Evolutionary conservation across 1,140 invertebrate genomes (phyloP).

Genomic region (Drosophila bifasciata): DNA sequence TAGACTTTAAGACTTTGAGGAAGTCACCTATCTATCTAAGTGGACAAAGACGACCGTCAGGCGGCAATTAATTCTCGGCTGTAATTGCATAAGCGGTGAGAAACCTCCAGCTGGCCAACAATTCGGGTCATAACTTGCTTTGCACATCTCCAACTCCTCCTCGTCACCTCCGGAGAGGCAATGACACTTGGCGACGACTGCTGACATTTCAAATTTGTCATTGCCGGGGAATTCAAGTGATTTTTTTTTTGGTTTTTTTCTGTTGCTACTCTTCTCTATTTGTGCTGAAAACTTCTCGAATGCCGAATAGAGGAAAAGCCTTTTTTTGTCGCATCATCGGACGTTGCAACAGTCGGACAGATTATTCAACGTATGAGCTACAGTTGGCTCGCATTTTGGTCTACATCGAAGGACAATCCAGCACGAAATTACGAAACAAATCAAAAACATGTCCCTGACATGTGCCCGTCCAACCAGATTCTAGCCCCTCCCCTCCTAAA

Average conservation of each 20-base stretch:
- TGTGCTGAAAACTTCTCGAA: conserved; percentile 10
- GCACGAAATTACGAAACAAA: neutral
- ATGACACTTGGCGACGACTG: conserved; percentile 71
- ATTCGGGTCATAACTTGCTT: conserved; percentile 77
- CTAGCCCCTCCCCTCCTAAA: conserved; percentile 8
- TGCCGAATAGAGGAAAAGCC: conserved; percentile 38
- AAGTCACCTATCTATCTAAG: conserved; percentile 42
- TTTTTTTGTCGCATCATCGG: conserved; percentile 50
- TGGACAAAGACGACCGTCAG: conserved; percentile 25
- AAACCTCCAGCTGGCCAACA: conserved; percentile 52
- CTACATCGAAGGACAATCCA: conserved; percentile 27
- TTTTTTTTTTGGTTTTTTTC: conserved; percentile 25
- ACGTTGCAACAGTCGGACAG: conserved; percentile 32
- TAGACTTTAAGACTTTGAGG: conserved; percentile 16
- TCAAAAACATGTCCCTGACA: conserved; percentile 11
- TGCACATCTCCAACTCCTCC: conserved; percentile 34
- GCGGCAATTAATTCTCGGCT: conserved; percentile 60
- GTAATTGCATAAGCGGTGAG: conserved; percentile 61
- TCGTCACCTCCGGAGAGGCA: conserved; percentile 45
- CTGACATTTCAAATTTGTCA: conserved; percentile 75
- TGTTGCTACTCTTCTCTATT: conserved; percentile 9
- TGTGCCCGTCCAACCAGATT: conserved; percentile 23
- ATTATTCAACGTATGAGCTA: conserved; percentile 27
- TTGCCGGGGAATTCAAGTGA: conserved; percentile 63
- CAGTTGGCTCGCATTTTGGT: conserved; percentile 14